Base-by-base conservation (phyloP, 2,888 invertebrate genomes). In the Eristalis tenax region DNA sequence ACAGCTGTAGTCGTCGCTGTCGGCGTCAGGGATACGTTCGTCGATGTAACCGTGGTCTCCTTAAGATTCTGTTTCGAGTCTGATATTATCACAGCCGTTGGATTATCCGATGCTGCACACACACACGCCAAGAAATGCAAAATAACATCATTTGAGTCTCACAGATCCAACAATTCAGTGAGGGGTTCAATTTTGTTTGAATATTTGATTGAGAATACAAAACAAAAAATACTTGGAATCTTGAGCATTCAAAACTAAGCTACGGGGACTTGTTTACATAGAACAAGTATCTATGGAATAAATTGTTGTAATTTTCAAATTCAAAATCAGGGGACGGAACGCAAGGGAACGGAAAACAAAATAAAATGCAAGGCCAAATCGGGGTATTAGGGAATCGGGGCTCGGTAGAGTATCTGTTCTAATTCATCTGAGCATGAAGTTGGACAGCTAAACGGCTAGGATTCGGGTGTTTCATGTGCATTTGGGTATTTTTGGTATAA, bases 1-100 rank as follows among this genome's bases (percentile, higher is more conserved):
- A 91, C 91, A 63, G 92, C 90, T 75, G 93, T 91, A 65, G 93
- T 91, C 78, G 92, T 91, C 82, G 91, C 89, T 68, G 91, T 90
- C 59, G 92, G 90, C 85, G 90, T 89, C 74, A 94, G 93, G 74
- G 94, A 93, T 91, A 92, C 91, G 88, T 93, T 92, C 90, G 91
- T 92, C 83, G 93, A 91, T 83, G 94, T 93, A 38, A 93, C 92
- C 82, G 94, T 93, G 35, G 92, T 92, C 89, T 93, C 93, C 90
- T 92, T 93, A 6, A 92, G 91, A 90, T 93, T 93, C 87, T 91
- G 93, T 90, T 93, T 92, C n/a, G 93, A 93, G 90, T 93, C 93
- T 85, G 92, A 91, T 88, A 92, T 91, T 91, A 92, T 92, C 91
- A 93, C 92, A 91, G 93, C 90, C 89, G 92, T 92, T 89, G 92